phyloP scores from a whole-genome alignment of 2,113 vertebrate genomes.

The Peromyscus leucopus region DNA sequence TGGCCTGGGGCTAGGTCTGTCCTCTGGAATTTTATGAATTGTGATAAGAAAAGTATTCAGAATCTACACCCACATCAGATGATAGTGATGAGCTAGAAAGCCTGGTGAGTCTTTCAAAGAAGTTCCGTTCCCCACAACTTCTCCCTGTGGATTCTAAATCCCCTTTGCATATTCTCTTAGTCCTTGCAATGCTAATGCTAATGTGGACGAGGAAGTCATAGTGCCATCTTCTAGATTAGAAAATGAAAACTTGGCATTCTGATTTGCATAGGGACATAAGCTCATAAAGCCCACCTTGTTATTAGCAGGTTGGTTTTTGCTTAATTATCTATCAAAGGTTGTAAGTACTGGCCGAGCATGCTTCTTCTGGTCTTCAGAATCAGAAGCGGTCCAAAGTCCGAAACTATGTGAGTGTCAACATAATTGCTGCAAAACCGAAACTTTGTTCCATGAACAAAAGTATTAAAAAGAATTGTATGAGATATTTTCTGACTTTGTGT shows the following conservation, averaged over 20 bases:
- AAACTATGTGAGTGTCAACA: neutral
- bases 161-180: neutral
- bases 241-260: neutral
- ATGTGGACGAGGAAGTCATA: neutral
- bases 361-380: neutral
- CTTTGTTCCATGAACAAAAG: neutral
- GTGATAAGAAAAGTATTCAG: neutral
- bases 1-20: neutral
- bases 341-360: neutral
- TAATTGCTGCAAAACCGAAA: neutral
- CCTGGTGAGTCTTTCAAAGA: neutral
- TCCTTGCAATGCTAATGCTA: neutral
- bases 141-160: neutral
- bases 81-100: neutral
- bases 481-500: neutral
- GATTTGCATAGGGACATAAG: neutral
- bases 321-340: neutral
- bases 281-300: neutral
- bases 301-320: neutral
- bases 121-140: neutral
- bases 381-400: neutral
- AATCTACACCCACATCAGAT: neutral
- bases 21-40: neutral
- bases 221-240: neutral
- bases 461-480: neutral